phyloP scores from a whole-genome alignment of 2,113 vertebrate species.

The Coptodon bakossiorum region DNA sequence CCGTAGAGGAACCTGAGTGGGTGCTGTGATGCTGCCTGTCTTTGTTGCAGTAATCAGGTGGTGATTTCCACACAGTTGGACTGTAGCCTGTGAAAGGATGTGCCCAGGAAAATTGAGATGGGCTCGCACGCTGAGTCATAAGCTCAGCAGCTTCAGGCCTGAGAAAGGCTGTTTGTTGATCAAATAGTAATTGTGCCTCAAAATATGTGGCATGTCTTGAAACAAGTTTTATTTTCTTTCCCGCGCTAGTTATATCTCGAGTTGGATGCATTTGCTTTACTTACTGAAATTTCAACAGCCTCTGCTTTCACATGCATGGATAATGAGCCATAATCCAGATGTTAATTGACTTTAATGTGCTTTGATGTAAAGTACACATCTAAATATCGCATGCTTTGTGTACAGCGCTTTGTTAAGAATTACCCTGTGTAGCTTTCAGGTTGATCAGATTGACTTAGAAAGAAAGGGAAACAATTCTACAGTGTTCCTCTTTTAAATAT shows the following conservation, averaged over 20 bases:
- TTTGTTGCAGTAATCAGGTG: constrained; percentile 14
- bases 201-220: not conserved
- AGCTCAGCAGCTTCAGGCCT: not conserved
- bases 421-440: not conserved
- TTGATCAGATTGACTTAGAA: not conserved
- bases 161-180: not conserved
- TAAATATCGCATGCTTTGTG: not conserved
- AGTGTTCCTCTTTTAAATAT: not conserved
- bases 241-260: not conserved
- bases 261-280: not conserved
- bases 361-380: not conserved
- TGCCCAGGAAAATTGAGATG: not conserved
- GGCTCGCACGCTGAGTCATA: constrained; percentile 22
- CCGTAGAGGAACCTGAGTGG: constrained; percentile 1
- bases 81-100: not conserved
- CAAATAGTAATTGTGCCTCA: not conserved
- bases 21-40: not conserved
- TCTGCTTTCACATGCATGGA: not conserved
- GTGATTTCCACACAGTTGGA: not conserved
- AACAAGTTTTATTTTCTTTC: not conserved
- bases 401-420: not conserved
- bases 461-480: not conserved
- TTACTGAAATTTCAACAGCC: not conserved
- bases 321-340: not conserved
- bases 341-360: not conserved